Conservation (phyloP, 2,888 invertebrate genomes). For the Shargacucullia verbasci region DNA sequence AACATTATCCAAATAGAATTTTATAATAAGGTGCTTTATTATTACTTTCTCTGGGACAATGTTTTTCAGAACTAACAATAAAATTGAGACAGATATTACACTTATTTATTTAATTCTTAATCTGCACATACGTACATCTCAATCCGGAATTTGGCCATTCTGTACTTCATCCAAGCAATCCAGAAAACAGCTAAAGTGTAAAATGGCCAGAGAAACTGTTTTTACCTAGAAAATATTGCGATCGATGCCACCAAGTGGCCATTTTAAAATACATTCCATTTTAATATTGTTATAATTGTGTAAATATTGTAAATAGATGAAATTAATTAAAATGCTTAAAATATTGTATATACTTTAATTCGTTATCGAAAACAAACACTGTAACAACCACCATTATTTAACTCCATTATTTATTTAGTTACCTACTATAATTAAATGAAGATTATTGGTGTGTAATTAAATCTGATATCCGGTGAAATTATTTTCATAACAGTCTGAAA, state of each 20-base stretch:
- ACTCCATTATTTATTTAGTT: background rate
- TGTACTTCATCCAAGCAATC: background rate
- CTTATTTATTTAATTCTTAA: slow-evolving; percentile 8
- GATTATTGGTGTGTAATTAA: background rate
- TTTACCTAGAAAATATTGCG: slow-evolving; percentile 16
- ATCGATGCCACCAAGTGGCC: slow-evolving; percentile 25
- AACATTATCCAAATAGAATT: no score
- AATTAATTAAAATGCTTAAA: slow-evolving; percentile 32
- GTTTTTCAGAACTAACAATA: slow-evolving; percentile 3
- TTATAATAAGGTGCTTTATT: no score
- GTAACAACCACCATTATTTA: background rate
- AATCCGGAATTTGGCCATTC: slow-evolving; percentile 5
- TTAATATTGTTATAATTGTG: slow-evolving; percentile 24
- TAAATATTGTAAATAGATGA: slow-evolving; percentile 50
- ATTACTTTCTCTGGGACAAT: background rate
- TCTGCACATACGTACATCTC: slow-evolving; percentile 7
- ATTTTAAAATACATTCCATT: slow-evolving; percentile 42
- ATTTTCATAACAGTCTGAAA: no score
- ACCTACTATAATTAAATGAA: background rate
- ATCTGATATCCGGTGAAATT: no score
- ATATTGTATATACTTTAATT: slow-evolving; percentile 26
- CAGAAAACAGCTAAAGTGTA: background rate
- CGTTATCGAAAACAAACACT: slow-evolving; percentile 30
- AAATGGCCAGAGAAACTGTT: slow-evolving; percentile 15
- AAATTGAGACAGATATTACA: slow-evolving; percentile 4